Conservation (phyloP, 2,888 invertebrate species). For the Athalia cordata region DNA sequence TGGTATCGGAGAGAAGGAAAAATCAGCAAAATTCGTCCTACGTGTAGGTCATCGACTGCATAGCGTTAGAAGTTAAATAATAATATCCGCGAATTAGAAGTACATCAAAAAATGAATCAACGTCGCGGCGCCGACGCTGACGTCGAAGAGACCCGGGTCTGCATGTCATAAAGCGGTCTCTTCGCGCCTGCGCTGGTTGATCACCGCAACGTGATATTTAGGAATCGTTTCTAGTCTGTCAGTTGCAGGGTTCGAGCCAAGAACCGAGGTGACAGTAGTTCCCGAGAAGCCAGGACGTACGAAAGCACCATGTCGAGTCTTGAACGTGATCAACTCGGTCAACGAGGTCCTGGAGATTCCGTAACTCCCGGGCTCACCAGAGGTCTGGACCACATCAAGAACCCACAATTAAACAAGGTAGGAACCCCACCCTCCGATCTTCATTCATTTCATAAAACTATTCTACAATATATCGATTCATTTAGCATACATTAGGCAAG, state of each 20-base stretch:
- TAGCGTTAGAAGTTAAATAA: too few relatives aligned
- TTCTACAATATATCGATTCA: neutral
- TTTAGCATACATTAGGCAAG: too few relatives aligned
- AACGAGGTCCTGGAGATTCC: constrained; percentile 76
- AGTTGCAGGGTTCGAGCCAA: constrained; percentile 39
- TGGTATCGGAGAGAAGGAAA: too few relatives aligned
- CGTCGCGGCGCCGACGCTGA: constrained; percentile 25
- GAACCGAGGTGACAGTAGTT: constrained; percentile 40
- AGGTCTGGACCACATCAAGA: constrained; percentile 81
- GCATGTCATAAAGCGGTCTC: neutral
- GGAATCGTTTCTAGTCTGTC: constrained; percentile 32
- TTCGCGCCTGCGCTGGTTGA: constrained; percentile 18
- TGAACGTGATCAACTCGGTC: constrained; percentile 80
- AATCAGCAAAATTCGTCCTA: too few relatives aligned
- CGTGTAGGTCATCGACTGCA: too few relatives aligned
- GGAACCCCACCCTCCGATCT: constrained; percentile 46
- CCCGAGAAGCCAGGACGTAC: constrained; percentile 23
- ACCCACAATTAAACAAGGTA: constrained; percentile 85
- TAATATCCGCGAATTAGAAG: too few relatives aligned
- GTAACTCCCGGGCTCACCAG: constrained; percentile 76
- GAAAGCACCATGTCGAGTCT: constrained; percentile 60
- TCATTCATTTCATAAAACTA: neutral
- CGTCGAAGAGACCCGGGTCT: neutral
- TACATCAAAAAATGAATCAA: too few relatives aligned
- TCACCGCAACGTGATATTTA: constrained; percentile 33